Evolutionary conservation across 2,888 invertebrate species (phyloP).

Genomic region (Xanthia togata): DNA sequence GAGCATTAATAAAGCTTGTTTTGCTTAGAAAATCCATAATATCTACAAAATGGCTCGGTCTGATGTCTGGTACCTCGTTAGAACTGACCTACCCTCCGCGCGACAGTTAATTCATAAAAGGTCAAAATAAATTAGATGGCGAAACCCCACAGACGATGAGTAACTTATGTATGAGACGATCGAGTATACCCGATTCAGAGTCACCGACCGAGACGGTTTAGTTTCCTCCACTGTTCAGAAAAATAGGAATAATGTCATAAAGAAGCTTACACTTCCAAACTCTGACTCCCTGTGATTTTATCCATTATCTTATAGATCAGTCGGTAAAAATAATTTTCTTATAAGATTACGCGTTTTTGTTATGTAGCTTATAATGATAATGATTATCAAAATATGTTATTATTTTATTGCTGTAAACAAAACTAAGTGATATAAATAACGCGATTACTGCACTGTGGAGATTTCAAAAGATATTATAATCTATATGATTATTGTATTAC

Average conservation of each 20-base stretch:
- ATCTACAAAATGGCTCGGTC: background rate
- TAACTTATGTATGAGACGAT: background rate
- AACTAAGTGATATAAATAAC: background rate
- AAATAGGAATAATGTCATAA: background rate
- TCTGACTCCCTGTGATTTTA: background rate
- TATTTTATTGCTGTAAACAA: slow-evolving; percentile 9
- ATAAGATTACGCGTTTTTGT: background rate
- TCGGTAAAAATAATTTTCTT: background rate
- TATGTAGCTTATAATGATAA: background rate
- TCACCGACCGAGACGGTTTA: background rate
- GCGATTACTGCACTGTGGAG: background rate
- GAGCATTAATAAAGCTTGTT: background rate
- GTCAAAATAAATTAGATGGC: background rate
- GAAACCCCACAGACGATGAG: too few relatives aligned
- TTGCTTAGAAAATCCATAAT: background rate
- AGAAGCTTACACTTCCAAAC: background rate
- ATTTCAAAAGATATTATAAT: background rate
- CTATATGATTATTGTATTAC: slow-evolving; percentile 1
- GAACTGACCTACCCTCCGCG: slow-evolving; percentile 1
- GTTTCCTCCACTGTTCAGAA: background rate
- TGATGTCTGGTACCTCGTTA: background rate
- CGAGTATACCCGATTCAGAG: background rate
- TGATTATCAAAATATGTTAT: background rate
- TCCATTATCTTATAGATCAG: background rate
- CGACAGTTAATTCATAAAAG: background rate